Conservation (phyloP, 2,113 vertebrate species). For the Lathamus discolor region DNA sequence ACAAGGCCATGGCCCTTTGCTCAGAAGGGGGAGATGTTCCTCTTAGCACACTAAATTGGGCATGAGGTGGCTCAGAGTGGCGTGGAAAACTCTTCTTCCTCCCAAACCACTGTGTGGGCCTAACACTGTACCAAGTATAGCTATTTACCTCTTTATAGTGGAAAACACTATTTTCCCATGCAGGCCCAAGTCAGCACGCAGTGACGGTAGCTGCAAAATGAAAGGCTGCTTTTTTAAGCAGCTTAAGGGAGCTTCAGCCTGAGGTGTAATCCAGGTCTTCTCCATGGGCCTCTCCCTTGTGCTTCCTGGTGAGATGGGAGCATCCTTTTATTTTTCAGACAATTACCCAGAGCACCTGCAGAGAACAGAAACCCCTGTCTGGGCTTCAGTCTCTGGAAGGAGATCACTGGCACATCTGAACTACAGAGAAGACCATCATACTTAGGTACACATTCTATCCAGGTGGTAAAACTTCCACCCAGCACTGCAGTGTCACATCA, state of each 20-base stretch:
- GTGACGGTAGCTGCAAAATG: neutral
- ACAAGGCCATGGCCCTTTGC: neutral
- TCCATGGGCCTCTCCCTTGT: neutral
- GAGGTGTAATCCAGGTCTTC: neutral
- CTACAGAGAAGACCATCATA: neutral
- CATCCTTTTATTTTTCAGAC: neutral
- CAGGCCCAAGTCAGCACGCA: neutral
- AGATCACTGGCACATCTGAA: neutral
- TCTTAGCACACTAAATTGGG: neutral
- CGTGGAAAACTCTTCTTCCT: neutral
- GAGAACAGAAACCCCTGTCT: neutral
- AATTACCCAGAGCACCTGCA: neutral
- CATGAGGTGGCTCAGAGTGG: neutral
- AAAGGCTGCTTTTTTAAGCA: neutral
- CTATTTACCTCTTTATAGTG: neutral
- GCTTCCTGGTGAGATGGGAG: neutral
- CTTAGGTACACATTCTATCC: neutral
- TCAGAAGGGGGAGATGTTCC: neutral
- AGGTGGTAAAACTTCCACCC: neutral
- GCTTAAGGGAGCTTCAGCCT: neutral
- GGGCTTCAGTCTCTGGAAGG: neutral
- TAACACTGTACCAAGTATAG: neutral
- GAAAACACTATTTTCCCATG: neutral
- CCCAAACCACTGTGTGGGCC: neutral
- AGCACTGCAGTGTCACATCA: fast-evolving